These are phyloP conservation scores for Chloroclystis v-ata DNA, from an alignment of 2,888 invertebrate species.

Conservation along the genomic window DNA sequence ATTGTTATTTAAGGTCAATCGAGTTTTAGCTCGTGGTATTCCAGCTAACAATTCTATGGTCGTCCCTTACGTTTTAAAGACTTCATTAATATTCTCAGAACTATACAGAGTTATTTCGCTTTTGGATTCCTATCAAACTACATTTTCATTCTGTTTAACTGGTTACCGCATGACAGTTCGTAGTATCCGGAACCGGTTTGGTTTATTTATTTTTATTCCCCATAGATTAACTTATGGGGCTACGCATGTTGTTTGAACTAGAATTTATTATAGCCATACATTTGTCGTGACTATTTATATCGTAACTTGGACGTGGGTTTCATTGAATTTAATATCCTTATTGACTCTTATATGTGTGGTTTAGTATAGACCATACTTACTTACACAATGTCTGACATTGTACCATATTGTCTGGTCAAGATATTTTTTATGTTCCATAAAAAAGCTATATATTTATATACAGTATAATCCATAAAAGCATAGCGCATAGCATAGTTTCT, in stretches of 20 bases:
- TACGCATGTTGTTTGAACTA: conserved; percentile 15
- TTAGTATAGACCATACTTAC: too few relatives aligned
- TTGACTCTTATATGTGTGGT: conserved; percentile 4
- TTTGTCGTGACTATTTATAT: conserved; percentile 5
- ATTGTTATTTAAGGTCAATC: too few relatives aligned
- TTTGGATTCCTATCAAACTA: conserved; percentile 25
- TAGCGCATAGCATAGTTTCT: too few relatives aligned
- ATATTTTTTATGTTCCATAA: too few relatives aligned
- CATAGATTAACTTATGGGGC: conserved; percentile 13
- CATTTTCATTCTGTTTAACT: conserved; percentile 33
- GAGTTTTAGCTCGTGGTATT: too few relatives aligned
- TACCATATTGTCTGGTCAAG: too few relatives aligned
- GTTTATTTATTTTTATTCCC: conserved; percentile 22
- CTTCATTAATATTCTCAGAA: conserved; percentile 32
- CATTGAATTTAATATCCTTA: conserved; percentile 19
- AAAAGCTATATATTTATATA: too few relatives aligned
- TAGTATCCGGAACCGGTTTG: conserved; percentile 32
- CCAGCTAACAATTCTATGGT: neutral
- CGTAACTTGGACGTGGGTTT: conserved; percentile 8
- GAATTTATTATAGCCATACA: conserved; percentile 17
- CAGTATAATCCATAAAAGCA: too few relatives aligned
- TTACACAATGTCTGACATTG: too few relatives aligned
- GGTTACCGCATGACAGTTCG: conserved; percentile 27
- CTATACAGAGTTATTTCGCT: conserved; percentile 22
- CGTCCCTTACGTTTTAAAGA: conserved; percentile 19